Evolutionary conservation across 2,797 vertebrate genomes (phyloP).

Genomic region (Chaunax sp.): DNA sequence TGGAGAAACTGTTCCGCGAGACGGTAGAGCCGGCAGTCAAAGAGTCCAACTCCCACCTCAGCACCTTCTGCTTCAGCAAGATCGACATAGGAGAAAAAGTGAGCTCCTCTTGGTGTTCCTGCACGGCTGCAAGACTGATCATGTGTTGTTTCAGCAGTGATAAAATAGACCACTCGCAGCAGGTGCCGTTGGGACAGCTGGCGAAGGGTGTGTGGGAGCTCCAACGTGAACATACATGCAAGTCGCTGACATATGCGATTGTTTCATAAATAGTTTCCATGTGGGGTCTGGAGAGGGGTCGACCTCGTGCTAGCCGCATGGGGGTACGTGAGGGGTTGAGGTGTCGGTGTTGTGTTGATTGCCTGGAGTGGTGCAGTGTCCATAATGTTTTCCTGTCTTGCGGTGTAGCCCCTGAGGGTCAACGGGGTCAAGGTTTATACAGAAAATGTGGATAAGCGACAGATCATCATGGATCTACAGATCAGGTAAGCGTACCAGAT

Average conservation of each 20-base stretch:
- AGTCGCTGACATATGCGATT: slow-evolving; percentile 47
- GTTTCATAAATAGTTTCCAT: slow-evolving; percentile 77
- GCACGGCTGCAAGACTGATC: not conserved
- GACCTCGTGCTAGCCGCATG: slow-evolving; percentile 44
- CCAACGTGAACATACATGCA: slow-evolving; percentile 30
- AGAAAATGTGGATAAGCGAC: slow-evolving; percentile 97
- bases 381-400: slow-evolving; percentile 58
- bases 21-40: slow-evolving; percentile 95
- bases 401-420: slow-evolving; percentile 91
- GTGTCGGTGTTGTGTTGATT: slow-evolving; percentile 46
- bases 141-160: slow-evolving; percentile 28
- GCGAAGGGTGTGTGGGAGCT: slow-evolving; percentile 32
- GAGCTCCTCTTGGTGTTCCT: slow-evolving; percentile 43
- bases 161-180: slow-evolving; percentile 44
- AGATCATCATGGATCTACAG: slow-evolving; percentile 98
- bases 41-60: slow-evolving; percentile 90
- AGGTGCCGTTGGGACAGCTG: slow-evolving; percentile 59
- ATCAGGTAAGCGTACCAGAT: slow-evolving; percentile 88
- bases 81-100: slow-evolving; percentile 95
- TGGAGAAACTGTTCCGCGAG: slow-evolving; percentile 94
- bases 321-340: slow-evolving; percentile 6
- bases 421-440: slow-evolving; percentile 98
- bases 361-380: slow-evolving; percentile 6
- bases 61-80: slow-evolving; percentile 95
- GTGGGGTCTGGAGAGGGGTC: slow-evolving; percentile 43